These are phyloP conservation scores for Conus betulinus DNA, from an alignment of 1,140 invertebrate species.

Conservation along the genomic window DNA sequence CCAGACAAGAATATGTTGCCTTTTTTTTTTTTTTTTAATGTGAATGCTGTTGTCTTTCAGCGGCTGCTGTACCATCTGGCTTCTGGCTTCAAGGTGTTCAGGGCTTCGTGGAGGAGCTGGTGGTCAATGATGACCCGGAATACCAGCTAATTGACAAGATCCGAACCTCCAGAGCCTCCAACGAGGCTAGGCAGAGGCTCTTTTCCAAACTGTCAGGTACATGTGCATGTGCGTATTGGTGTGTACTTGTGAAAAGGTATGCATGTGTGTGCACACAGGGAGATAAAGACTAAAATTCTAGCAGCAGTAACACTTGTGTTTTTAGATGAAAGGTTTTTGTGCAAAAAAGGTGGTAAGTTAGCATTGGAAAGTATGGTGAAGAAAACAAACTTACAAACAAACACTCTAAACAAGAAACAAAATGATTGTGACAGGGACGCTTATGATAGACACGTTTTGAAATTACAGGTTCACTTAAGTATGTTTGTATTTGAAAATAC, in stretches of 20 bases:
- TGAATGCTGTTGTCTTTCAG: slow-evolving; percentile 76
- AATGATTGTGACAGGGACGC: too few relatives aligned
- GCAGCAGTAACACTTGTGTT: too few relatives aligned
- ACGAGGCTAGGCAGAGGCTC: slow-evolving; percentile 95
- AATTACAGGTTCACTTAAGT: too few relatives aligned
- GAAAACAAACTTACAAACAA: too few relatives aligned
- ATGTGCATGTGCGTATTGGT: background rate
- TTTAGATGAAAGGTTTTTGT: too few relatives aligned
- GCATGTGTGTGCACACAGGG: background rate
- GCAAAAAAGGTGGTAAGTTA: too few relatives aligned
- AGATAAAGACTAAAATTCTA: too few relatives aligned
- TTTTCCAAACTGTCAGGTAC: slow-evolving; percentile 93
- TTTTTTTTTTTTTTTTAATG: background rate
- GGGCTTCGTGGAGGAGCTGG: slow-evolving; percentile 97
- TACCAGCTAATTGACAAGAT: slow-evolving; percentile 99
- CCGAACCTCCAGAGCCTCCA: slow-evolving; percentile 94
- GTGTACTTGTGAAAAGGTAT: background rate
- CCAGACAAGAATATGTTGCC: too few relatives aligned
- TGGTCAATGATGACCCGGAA: slow-evolving; percentile 98
- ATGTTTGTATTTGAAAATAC: too few relatives aligned
- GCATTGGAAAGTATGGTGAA: too few relatives aligned
- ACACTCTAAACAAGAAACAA: too few relatives aligned
- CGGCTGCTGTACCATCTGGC: slow-evolving; percentile 90
- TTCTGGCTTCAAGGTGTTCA: slow-evolving; percentile 91
- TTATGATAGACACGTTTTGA: too few relatives aligned